Conservation (phyloP, 2,888 invertebrate genomes). For the Esperia sulphurella region DNA sequence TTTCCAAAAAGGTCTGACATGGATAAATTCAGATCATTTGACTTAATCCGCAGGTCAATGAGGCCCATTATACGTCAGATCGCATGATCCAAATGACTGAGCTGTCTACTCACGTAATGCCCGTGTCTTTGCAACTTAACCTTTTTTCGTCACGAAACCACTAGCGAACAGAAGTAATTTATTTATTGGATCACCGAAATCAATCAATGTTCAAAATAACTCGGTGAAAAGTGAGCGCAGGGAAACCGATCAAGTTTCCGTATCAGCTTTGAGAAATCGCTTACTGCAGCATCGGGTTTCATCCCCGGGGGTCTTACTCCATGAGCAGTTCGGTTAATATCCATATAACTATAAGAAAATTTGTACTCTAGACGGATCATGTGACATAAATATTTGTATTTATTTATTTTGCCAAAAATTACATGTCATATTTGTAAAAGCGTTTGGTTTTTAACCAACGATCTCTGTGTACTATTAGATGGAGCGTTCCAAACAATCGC, state of each 20-base stretch:
- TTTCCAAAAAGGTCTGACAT: neutral
- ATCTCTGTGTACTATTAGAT: no score
- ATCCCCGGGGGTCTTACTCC: no score
- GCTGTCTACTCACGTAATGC: slow-evolving; percentile 15
- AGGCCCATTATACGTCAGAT: slow-evolving; percentile 15
- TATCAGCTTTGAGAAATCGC: no score
- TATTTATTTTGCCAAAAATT: no score
- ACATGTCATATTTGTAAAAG: no score
- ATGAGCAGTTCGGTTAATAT: no score
- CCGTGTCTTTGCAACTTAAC: slow-evolving; percentile 9
- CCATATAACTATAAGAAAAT: no score
- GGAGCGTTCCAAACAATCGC: no score
- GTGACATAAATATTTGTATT: no score
- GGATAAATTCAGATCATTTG: neutral
- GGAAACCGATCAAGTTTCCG: neutral
- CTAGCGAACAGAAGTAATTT: neutral
- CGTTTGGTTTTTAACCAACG: no score
- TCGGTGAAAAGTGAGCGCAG: neutral
- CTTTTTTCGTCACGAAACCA: slow-evolving; percentile 1
- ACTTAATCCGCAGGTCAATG: slow-evolving; percentile 8
- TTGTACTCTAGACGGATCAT: no score
- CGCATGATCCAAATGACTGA: slow-evolving; percentile 14
- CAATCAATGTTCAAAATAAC: neutral
- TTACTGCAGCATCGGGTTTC: no score
- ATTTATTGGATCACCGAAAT: neutral